Evolutionary conservation across 2,113 vertebrate species (phyloP).

Genomic region (Perognathus longimembris): DNA sequence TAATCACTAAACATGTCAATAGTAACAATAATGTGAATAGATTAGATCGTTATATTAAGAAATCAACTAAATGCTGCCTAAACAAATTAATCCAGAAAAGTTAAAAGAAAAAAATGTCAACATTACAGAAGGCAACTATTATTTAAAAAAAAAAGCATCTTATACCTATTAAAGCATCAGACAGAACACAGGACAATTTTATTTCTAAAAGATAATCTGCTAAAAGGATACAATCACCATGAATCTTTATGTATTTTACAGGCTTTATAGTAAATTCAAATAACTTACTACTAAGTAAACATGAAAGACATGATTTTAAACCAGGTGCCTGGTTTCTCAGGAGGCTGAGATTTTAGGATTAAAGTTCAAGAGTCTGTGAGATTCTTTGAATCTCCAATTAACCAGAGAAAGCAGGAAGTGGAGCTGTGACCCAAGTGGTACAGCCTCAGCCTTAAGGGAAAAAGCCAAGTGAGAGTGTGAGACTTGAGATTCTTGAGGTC

Average conservation of each 20-base stretch:
- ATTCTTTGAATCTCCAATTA: too few species aligned
- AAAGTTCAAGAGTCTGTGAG: too few species aligned
- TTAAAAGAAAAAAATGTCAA: background rate
- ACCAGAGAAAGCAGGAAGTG: too few species aligned
- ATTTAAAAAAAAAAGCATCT: slow-evolving; percentile 22
- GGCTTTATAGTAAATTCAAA: slow-evolving; percentile 34
- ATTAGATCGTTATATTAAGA: background rate
- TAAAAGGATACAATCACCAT: background rate
- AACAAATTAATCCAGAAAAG: background rate
- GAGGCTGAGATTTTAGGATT: too few species aligned
- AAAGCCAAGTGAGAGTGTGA: too few species aligned
- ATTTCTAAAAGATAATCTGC: background rate
- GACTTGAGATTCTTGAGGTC: too few species aligned
- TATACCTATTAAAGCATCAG: background rate
- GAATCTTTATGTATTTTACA: background rate
- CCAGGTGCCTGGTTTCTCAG: too few species aligned
- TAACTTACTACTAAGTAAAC: slow-evolving; percentile 9
- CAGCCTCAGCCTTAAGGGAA: too few species aligned
- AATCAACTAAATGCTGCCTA: background rate
- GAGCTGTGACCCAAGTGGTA: too few species aligned
- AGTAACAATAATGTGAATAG: background rate
- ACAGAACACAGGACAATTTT: background rate
- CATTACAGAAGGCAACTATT: background rate
- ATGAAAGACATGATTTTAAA: slow-evolving; percentile 3
- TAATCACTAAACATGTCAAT: too few species aligned